These are phyloP conservation scores for Adrianichthys oophorus DNA, from an alignment of 2,797 vertebrate genomes.

Conservation along the genomic window DNA sequence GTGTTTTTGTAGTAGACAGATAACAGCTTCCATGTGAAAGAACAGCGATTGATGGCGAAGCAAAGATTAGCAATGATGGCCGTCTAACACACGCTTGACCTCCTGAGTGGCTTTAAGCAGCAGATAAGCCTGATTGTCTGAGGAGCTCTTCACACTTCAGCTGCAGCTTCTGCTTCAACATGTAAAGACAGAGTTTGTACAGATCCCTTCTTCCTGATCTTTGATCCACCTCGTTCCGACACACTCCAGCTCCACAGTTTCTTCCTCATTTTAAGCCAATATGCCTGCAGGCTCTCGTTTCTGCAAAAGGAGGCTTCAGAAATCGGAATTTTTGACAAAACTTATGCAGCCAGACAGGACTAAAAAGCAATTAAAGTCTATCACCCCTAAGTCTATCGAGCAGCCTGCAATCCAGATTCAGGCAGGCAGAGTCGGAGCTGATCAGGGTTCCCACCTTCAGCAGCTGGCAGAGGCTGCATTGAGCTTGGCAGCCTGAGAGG, in stretches of 20 bases:
- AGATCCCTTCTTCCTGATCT: constrained; percentile 19
- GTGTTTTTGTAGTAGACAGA: background rate
- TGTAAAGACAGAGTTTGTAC: constrained; percentile 47
- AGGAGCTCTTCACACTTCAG: constrained; percentile 42
- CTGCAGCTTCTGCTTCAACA: constrained; percentile 64
- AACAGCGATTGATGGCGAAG: constrained; percentile 50
- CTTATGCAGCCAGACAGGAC: background rate
- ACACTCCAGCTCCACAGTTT: constrained; percentile 23
- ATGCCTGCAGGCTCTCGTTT: background rate
- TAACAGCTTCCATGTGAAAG: constrained; percentile 21
- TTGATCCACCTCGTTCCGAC: constrained; percentile 27
- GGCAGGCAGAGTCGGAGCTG: constrained; percentile 53
- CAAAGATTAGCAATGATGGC: constrained; percentile 59
- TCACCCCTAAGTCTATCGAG: constrained; percentile 19
- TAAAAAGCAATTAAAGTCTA: constrained; percentile 15
- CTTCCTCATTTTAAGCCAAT: constrained; percentile 8
- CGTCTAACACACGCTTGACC: constrained; percentile 66
- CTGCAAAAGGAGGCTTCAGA: background rate
- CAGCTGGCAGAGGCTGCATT: constrained; percentile 47
- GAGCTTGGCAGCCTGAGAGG: constrained; percentile 55
- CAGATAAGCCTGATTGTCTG: constrained; percentile 69
- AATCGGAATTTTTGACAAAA: background rate
- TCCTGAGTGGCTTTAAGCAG: constrained; percentile 60
- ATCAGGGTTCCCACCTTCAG: constrained; percentile 49
- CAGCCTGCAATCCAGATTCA: constrained; percentile 36